Evolutionary conservation across 2,888 invertebrate genomes (phyloP).

Genomic region (Hyppa rectilinea): DNA sequence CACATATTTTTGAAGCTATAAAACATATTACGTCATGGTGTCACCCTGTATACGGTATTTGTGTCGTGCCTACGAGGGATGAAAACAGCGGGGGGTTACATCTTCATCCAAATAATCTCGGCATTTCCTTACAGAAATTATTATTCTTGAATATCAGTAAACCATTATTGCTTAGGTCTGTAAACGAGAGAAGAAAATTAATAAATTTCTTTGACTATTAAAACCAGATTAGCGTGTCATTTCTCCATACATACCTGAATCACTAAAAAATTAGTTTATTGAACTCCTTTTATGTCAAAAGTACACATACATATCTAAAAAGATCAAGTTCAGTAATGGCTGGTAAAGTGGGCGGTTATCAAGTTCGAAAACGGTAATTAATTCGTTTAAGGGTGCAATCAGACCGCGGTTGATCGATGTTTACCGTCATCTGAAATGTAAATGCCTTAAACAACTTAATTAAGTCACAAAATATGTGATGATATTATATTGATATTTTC

Average conservation of each 20-base stretch:
- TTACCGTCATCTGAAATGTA: too few relatives aligned
- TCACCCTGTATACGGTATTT: slow-evolving; percentile 62
- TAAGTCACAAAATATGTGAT: too few relatives aligned
- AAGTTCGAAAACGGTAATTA: neutral
- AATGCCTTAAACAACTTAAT: too few relatives aligned
- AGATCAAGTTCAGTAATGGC: too few relatives aligned
- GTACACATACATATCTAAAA: neutral
- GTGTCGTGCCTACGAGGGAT: slow-evolving; percentile 47
- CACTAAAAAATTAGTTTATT: neutral
- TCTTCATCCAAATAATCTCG: slow-evolving; percentile 51
- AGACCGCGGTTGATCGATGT: too few relatives aligned
- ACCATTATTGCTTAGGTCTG: slow-evolving; percentile 26
- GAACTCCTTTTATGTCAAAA: neutral
- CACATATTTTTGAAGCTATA: neutral
- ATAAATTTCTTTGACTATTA: neutral
- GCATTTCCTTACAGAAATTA: slow-evolving; percentile 42
- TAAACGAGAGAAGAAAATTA: slow-evolving; percentile 5
- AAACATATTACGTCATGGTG: neutral
- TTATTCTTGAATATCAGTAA: slow-evolving; percentile 30
- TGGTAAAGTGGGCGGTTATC: too few relatives aligned
- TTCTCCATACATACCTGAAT: neutral
- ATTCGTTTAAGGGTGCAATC: too few relatives aligned
- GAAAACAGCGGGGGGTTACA: slow-evolving; percentile 59
- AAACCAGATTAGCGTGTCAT: neutral
- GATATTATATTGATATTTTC: too few relatives aligned